Percentiles rank a stretch among this genome's conserved stretches.
phyloP scores from a whole-genome alignment of 1,140 invertebrate genomes.

The Thalassaphorura encarpata region DNA sequence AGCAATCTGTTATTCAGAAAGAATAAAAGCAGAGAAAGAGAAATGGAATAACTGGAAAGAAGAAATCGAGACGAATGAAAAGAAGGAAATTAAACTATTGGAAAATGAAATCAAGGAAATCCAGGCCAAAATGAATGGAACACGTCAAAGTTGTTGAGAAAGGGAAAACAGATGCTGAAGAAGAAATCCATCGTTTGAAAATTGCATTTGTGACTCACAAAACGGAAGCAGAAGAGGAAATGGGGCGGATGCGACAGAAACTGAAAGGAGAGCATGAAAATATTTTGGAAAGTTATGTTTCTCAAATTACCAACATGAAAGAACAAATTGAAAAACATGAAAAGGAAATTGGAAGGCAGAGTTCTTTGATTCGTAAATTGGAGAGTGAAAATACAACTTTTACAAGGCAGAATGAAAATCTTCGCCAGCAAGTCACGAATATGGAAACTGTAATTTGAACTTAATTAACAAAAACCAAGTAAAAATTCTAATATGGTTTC shows the following conservation, averaged over 20 bases:
- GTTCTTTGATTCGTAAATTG: not conserved
- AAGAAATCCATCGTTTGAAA: conserved; percentile 19
- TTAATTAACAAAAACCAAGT: not conserved
- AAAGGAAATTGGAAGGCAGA: not conserved
- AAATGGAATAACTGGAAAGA: conserved; percentile 27
- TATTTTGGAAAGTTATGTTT: conserved; percentile 1
- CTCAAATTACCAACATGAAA: conserved; percentile 10
- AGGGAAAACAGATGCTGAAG: conserved; percentile 27
- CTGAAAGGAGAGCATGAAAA: conserved; percentile 19
- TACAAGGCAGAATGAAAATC: conserved; percentile 17
- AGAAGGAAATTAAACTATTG: conserved; percentile 18
- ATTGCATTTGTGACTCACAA: conserved; percentile 12
- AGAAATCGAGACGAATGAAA: conserved; percentile 26
- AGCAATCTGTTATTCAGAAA: conserved; percentile 7
- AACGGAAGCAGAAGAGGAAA: conserved; percentile 18
- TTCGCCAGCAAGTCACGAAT: conserved; percentile 7
- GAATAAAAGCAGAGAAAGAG: conserved; percentile 25
- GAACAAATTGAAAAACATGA: conserved; percentile 16
- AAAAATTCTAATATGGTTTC: no score
- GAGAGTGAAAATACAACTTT: conserved; percentile 17
- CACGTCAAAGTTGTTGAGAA: conserved; percentile 25
- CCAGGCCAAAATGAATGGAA: conserved; percentile 18
- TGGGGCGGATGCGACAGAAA: conserved; percentile 4
- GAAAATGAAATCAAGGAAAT: conserved; percentile 27
- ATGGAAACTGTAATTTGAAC: conserved; percentile 7